These are phyloP conservation scores for Campoplex nolae DNA, from an alignment of 2,888 invertebrate genomes.

Conservation along the genomic window DNA sequence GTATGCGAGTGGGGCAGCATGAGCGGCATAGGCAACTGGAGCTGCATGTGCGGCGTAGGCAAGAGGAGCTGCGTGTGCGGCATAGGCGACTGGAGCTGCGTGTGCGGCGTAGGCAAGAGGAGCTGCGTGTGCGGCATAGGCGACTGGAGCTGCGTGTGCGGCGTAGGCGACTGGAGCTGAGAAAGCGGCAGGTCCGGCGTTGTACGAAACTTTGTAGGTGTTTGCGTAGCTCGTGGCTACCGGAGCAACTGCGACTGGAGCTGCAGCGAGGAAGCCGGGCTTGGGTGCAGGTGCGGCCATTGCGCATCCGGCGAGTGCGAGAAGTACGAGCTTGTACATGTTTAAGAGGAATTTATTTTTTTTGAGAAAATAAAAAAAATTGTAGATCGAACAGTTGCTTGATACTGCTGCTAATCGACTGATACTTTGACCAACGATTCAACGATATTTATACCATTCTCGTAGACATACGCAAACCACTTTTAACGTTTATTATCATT, in stretches of 20 bases:
- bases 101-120: slow-evolving; percentile 76
- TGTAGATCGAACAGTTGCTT: slow-evolving; percentile 49
- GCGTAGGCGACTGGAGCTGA: not conserved
- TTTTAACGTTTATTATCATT: slow-evolving; percentile 7
- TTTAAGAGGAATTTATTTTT: slow-evolving; percentile 35
- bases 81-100: slow-evolving; percentile 82
- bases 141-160: slow-evolving; percentile 78
- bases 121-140: slow-evolving; percentile 79
- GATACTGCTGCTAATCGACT: slow-evolving; percentile 69
- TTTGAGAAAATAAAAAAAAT: slow-evolving; percentile 18
- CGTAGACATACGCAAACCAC: slow-evolving; percentile 20
- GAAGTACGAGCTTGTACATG: slow-evolving; percentile 75
- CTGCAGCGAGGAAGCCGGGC: slow-evolving; percentile 72
- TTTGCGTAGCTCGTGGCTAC: slow-evolving; percentile 88
- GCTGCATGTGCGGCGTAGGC: slow-evolving; percentile 78
- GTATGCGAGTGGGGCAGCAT: slow-evolving; percentile 68
- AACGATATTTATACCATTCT: slow-evolving; percentile 74
- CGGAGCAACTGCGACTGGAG: slow-evolving; percentile 86
- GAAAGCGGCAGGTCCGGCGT: slow-evolving; percentile 72
- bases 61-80: slow-evolving; percentile 75
- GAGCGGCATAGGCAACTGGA: slow-evolving; percentile 80
- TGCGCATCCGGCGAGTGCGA: slow-evolving; percentile 78
- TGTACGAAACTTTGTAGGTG: slow-evolving; percentile 86
- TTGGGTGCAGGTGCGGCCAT: slow-evolving; percentile 84
- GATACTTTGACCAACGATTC: slow-evolving; percentile 64